Percentiles rank a stretch among this genome's conserved stretches.
phyloP scores from a whole-genome alignment of 30 jellyfish, hydroid and myxozoan genomes.

The Chrysaora quinquecirrha region DNA sequence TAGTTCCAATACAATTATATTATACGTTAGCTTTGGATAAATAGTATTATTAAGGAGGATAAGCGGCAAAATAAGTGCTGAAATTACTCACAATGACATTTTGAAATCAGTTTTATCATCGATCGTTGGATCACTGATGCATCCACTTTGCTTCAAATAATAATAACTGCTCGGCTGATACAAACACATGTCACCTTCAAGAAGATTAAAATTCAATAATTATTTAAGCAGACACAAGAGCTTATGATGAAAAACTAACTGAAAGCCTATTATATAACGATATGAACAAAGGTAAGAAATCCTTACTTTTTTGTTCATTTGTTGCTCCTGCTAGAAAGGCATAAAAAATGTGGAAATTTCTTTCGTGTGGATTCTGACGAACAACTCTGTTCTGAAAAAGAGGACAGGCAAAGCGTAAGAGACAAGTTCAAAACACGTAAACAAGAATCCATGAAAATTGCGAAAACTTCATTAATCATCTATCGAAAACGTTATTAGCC shows the following conservation, averaged over 20 bases:
- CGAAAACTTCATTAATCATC: too few species aligned
- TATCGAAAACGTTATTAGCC: too few species aligned
- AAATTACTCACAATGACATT: slow-evolving; percentile 61
- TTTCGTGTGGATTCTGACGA: slow-evolving; percentile 95
- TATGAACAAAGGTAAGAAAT: too few species aligned
- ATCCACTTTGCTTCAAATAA: slow-evolving; percentile 91
- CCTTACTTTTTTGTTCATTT: slow-evolving; percentile 76
- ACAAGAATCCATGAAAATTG: too few species aligned
- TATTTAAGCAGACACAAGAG: too few species aligned
- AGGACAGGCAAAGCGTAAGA: too few species aligned
- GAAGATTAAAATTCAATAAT: not conserved
- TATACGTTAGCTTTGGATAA: too few species aligned
- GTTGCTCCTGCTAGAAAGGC: slow-evolving; percentile 85
- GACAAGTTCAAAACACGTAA: too few species aligned
- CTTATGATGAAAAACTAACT: too few species aligned
- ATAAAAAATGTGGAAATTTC: slow-evolving; percentile 94
- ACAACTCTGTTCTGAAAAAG: slow-evolving; percentile 88
- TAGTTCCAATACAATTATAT: too few species aligned
- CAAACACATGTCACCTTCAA: slow-evolving; percentile 77
- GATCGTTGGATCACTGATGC: slow-evolving; percentile 91
- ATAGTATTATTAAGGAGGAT: not conserved
- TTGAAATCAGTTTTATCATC: slow-evolving; percentile 81
- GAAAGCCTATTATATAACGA: too few species aligned
- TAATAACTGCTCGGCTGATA: slow-evolving; percentile 74
- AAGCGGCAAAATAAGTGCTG: not conserved